These are phyloP conservation scores for Mizuhopecten yessoensis DNA, from an alignment of 1,140 invertebrate genomes.

Conservation along the genomic window DNA sequence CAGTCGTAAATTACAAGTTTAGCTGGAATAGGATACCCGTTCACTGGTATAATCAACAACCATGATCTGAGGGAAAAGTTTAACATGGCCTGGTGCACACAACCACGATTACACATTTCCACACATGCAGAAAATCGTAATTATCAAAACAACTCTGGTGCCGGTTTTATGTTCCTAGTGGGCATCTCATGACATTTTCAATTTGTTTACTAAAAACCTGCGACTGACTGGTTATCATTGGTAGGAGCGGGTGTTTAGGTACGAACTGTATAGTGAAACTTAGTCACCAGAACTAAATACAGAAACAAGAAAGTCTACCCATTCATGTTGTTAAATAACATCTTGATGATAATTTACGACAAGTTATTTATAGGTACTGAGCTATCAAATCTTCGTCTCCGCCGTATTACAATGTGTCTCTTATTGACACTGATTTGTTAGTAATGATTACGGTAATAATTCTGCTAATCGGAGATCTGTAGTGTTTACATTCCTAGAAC, in stretches of 20 bases:
- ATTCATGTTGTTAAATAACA: neutral
- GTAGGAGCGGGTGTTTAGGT: neutral
- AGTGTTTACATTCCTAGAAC: conserved; percentile 28
- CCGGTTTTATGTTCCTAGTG: neutral
- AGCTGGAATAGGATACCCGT: neutral
- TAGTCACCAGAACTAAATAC: neutral
- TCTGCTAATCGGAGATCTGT: neutral
- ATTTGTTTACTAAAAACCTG: conserved; percentile 22
- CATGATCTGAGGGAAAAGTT: neutral
- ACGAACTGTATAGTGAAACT: neutral
- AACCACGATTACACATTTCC: conserved; percentile 3
- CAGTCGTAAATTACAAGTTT: neutral
- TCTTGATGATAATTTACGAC: conserved; percentile 15
- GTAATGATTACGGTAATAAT: conserved; percentile 11
- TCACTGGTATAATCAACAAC: neutral
- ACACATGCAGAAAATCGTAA: conserved; percentile 31
- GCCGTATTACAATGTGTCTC: neutral
- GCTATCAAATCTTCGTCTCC: conserved; percentile 7
- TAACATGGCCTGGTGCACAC: neutral
- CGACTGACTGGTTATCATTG: neutral
- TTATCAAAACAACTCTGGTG: conserved; percentile 18
- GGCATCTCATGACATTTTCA: conserved; percentile 25
- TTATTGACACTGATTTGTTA: neutral
- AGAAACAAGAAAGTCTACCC: conserved; percentile 25
- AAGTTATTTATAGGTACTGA: neutral